Base-by-base conservation (phyloP, 1,140 invertebrate genomes). In the Cherax quadricarinatus region DNA sequence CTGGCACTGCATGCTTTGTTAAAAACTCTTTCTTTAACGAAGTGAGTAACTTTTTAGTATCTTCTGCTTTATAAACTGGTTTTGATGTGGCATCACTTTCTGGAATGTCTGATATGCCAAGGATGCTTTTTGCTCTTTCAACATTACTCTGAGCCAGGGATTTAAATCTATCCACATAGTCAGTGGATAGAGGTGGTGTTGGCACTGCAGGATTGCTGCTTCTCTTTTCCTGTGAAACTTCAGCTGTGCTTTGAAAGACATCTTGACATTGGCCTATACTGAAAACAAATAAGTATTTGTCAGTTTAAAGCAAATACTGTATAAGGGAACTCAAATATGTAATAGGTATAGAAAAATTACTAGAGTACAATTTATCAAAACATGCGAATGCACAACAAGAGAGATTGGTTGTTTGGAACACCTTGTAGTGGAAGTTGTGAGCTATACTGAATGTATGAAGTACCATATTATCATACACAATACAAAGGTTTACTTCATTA, bases 21-120 rank as follows among this genome's bases (percentile, higher is more conserved):
- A 75, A 75, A 75, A 75, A 75, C 30, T 75, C 70, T 30, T 75
- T 75, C 24, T 75, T 75, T 75, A 75, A 21, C 6, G 70, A 75
- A 75, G 3, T 75, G 5, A 75, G 70, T 30, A 75, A 5, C 7
- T 75, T 75, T 75, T 30, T 75, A 4, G 70, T 75, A 75, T 75
- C 70, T 75, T 75, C n/a, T 21, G 24, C 70, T 75, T 75, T 75
- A 75, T 75, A 75, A 30, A 12, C 24, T 30, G 70, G n/a, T 75
- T 75, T 30, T 24, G 21, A 75, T 9, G 6, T 3, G n/a, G 70
- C 3, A 21, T 75, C 70, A 24, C 30, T 30, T 30, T 75, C n/a
- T 30, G 24, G n/a, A 75, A 6, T 7, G 24, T 30, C n/a, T 30
- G n/a, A 21, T 75, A 75, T 75, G 24, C 70, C 70, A 75, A 75